Percentiles rank a stretch among this genome's conserved stretches.
These are phyloP conservation scores for Athene noctua DNA, from an alignment of 2,113 vertebrate genomes.

Conservation along the genomic window DNA sequence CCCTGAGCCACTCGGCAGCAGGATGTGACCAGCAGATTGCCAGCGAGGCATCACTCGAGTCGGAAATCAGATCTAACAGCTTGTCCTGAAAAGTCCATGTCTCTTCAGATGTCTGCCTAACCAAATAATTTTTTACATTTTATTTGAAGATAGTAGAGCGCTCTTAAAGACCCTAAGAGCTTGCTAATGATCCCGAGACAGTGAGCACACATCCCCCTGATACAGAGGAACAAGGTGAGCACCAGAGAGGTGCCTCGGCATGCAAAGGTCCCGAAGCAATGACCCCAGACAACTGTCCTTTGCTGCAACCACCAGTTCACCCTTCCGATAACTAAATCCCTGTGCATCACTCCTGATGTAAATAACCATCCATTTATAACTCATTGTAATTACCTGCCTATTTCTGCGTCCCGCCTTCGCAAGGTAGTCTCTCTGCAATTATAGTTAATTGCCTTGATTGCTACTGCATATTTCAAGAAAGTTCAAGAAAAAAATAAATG, in stretches of 20 bases:
- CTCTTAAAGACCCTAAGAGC: background rate
- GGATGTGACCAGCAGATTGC: background rate
- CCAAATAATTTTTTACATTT: background rate
- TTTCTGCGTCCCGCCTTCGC: constrained; percentile 51
- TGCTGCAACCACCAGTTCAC: background rate
- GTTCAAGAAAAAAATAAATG: background rate
- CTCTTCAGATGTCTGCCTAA: background rate
- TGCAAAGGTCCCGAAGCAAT: fast-evolving
- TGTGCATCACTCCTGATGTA: constrained; percentile 42
- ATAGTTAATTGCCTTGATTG: constrained; percentile 68
- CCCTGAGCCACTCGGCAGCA: background rate
- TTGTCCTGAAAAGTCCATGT: background rate
- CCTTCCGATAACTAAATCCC: background rate
- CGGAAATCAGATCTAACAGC: background rate
- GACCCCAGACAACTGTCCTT: background rate
- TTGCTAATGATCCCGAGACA: background rate
- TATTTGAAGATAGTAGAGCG: background rate
- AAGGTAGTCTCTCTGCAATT: constrained; percentile 68
- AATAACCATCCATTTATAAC: constrained; percentile 65
- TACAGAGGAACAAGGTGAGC: background rate
- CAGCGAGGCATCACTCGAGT: background rate
- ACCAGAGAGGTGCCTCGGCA: background rate
- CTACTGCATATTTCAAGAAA: constrained; percentile 56
- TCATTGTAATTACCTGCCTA: constrained; percentile 64
- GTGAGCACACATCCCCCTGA: fast-evolving